A percentile compares a stretch with the other conserved stretches of the same genome.
Conservation (phyloP, 2,113 vertebrate genomes). For the Cromileptes altivelis region DNA sequence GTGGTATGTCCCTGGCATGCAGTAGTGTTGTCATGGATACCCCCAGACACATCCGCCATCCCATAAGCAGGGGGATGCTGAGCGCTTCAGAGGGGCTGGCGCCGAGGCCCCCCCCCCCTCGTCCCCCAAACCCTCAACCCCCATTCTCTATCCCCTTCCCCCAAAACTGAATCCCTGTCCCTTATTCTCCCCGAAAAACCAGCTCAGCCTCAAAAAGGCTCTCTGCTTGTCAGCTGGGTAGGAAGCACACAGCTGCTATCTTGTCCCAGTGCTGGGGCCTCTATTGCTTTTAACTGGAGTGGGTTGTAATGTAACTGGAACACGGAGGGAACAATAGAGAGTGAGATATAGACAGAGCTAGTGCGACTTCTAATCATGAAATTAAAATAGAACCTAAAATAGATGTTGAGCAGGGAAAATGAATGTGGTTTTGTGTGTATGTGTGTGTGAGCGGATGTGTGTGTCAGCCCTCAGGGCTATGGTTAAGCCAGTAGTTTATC, state of each 20-base stretch:
- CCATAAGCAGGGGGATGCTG: constrained; percentile 85
- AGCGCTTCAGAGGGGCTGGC: constrained; percentile 81
- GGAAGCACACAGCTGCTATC: constrained; percentile 28
- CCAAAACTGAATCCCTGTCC: constrained; percentile 64
- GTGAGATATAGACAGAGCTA: constrained; percentile 7
- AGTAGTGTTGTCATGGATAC: constrained; percentile 90
- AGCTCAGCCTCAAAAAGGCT: constrained; percentile 48
- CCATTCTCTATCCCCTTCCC: constrained; percentile 67
- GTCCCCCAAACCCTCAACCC: constrained; percentile 45
- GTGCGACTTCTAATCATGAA: constrained; percentile 4
- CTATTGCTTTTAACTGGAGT: constrained; percentile 19
- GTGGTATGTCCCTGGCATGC: constrained; percentile 77
- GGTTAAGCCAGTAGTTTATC: constrained; percentile 80
- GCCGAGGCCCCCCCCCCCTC: constrained; percentile 50
- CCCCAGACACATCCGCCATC: constrained; percentile 84
- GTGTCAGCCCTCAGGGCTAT: constrained; percentile 65
- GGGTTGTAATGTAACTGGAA: constrained; percentile 15
- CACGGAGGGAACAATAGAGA: constrained; percentile 24
- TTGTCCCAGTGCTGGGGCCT: constrained; percentile 13
- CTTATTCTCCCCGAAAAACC: constrained; percentile 64
- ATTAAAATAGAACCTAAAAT: constrained; percentile 48
- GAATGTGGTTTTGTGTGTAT: constrained; percentile 28
- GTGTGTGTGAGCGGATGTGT: constrained; percentile 37
- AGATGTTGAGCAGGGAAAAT: constrained; percentile 45
- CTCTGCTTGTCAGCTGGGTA: constrained; percentile 42